These are phyloP conservation scores for Belgica antarctica DNA, from an alignment of 2,888 invertebrate species.

Conservation along the genomic window DNA sequence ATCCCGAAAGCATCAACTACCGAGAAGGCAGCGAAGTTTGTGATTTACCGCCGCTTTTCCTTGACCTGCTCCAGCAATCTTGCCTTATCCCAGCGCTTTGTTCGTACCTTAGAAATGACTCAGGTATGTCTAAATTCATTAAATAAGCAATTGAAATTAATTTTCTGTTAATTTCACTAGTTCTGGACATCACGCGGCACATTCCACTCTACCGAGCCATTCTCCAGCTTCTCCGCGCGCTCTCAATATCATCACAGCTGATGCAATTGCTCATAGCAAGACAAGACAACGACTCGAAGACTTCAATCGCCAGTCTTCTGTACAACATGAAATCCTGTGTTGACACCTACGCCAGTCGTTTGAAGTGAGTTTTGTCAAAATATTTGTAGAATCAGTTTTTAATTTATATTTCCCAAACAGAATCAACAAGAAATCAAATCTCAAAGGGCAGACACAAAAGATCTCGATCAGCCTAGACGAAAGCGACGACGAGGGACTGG, in stretches of 20 bases:
- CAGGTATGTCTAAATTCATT: slow-evolving; percentile 59
- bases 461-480: slow-evolving; percentile 60
- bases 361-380: slow-evolving; percentile 60
- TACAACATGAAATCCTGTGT: slow-evolving; percentile 88
- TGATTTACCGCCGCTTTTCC: slow-evolving; percentile 68
- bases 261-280: slow-evolving; percentile 66
- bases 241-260: slow-evolving; percentile 63
- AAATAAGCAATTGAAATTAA: slow-evolving; percentile 29
- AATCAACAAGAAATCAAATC: slow-evolving; percentile 63
- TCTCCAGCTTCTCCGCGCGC: slow-evolving; percentile 74
- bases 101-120: slow-evolving; percentile 90
- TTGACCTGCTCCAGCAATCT: slow-evolving; percentile 75
- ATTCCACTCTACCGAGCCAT: slow-evolving; percentile 88
- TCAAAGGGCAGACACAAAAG: slow-evolving; percentile 54
- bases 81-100: slow-evolving; percentile 84
- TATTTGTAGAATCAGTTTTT: not conserved
- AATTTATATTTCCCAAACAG: slow-evolving; percentile 51
- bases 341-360: slow-evolving; percentile 83
- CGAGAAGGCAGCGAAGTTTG: slow-evolving; percentile 55
- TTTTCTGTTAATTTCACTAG: slow-evolving; percentile 54
- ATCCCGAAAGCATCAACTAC: slow-evolving; percentile 51
- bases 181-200: slow-evolving; percentile 94
- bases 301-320: slow-evolving; percentile 73
- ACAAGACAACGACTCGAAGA: slow-evolving; percentile 55
- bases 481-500: slow-evolving; percentile 86